phyloP scores from a whole-genome alignment of 2,113 vertebrate genomes.

The Phalacrocorax aristotelis region DNA sequence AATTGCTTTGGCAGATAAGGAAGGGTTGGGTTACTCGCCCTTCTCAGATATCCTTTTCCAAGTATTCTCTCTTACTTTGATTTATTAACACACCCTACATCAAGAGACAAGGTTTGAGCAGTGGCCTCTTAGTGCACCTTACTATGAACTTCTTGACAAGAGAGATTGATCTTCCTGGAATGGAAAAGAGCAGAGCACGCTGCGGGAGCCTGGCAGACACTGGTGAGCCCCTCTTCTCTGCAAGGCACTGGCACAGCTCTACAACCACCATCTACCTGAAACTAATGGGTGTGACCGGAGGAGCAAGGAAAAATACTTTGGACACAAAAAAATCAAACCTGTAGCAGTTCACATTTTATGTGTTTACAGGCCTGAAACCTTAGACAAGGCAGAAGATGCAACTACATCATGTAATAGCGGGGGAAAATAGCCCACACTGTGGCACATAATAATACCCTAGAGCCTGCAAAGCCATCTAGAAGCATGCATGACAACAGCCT shows the following conservation, averaged over 20 bases:
- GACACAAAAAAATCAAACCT: neutral
- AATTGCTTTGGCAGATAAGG: conserved; percentile 3
- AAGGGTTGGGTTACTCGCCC: conserved; percentile 7
- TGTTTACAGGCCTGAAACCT: neutral
- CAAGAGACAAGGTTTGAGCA: conserved; percentile 20
- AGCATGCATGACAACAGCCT: neutral
- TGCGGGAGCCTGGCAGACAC: neutral
- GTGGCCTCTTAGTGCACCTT: conserved; percentile 12
- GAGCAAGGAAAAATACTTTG: neutral
- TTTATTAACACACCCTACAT: conserved; percentile 42
- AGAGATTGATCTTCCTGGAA: conserved; percentile 41
- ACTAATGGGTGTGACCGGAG: neutral
- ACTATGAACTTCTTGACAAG: conserved; percentile 25
- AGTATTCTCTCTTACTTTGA: conserved; percentile 31
- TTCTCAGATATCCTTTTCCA: conserved; percentile 13
- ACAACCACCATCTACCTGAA: neutral
- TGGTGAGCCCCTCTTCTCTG: neutral
- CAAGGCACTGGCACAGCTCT: neutral
- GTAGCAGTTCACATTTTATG: neutral
- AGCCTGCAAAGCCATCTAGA: neutral
- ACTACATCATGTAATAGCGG: neutral
- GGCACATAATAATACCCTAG: neutral
- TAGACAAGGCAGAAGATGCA: neutral
- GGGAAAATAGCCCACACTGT: neutral
- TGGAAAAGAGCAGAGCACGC: conserved; percentile 9